Evolutionary conservation across 2,113 vertebrate genomes (phyloP), one percentile per base, ranked within the genome.

Genomic region (Amphiprion percula): DNA sequence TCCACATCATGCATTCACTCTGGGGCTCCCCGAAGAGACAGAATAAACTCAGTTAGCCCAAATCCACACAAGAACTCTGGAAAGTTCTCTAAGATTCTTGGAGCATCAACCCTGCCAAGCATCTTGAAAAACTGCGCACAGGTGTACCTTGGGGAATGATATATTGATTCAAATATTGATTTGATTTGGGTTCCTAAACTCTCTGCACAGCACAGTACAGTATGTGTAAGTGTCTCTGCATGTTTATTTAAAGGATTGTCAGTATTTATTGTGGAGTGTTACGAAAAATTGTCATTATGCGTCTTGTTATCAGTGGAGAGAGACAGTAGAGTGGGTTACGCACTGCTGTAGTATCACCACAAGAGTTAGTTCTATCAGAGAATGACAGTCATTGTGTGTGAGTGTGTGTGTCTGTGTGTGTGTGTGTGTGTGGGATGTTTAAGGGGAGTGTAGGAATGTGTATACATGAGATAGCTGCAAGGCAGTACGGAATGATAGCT

Each of bases 401-500:
- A 82, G 63, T 54, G 56, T 81, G 59, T 41, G 65, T 15, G 47
- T 28, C 12, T 54, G 71, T 55, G 47, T 21, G 16, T 64, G 0
- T 21, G 16, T 64, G 0, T 26, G 52, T 23, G n/a, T 9, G 4
- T 49, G 21, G 37, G 26, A 3, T 53, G 41, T 80, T 79, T 79
- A 11, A 60, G 68, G 67, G 54, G 15, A 72, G 65, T 68, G 74
- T 67, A 74, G 59, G 75, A 82, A 74, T 71, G 84, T 90, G 77
- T 80, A 71, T 77, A 74, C 84, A 80, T 61, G 68, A 70, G 85
- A 88, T 89, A 74, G 92, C 91, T 89, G 80, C 64, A 10, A 91
- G 94, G 90, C 86, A 87, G 83, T 47, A 68, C 65, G 77, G 84
- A 87, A 88, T 68, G 84, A 92, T 90, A 83, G 84, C 88, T 30